Conservation (phyloP, 2,797 vertebrate species). For the Lagorchestes hirsutus region DNA sequence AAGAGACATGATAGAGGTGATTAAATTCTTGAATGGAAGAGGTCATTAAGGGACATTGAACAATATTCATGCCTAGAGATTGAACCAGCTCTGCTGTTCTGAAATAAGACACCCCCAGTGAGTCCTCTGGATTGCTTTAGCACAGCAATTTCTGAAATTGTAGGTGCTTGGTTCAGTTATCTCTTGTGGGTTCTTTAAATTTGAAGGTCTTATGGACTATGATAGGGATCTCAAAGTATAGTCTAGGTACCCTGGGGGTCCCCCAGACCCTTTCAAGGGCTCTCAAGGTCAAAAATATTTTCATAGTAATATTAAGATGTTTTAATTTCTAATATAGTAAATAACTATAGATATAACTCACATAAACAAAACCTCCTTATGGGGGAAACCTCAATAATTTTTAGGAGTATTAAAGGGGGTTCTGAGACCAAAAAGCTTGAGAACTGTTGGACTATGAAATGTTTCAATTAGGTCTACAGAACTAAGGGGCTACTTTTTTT, state of each 20-base stretch:
- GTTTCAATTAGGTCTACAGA: background rate
- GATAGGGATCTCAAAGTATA: background rate
- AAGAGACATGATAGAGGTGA: constrained; percentile 41
- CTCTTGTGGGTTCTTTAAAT: background rate
- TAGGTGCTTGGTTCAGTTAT: background rate
- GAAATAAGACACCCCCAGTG: background rate
- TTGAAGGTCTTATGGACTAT: background rate
- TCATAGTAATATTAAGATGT: background rate
- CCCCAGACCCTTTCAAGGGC: background rate
- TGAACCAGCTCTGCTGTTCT: background rate
- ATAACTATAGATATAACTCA: background rate
- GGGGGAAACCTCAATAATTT: background rate
- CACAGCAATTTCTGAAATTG: background rate
- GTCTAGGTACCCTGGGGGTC: background rate
- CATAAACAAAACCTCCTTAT: background rate
- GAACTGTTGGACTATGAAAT: background rate
- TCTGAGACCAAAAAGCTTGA: background rate
- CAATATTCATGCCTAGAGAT: background rate
- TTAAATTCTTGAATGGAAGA: constrained; percentile 57
- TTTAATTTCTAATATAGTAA: background rate
- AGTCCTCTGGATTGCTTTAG: background rate
- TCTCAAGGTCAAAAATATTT: background rate
- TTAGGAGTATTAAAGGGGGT: background rate
- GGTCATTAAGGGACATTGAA: background rate
- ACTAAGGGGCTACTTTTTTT: background rate